Evolutionary conservation across 2,888 invertebrate species (phyloP), one percentile per base, ranked within the genome.

Genomic region (Odontocerum albicorne): DNA sequence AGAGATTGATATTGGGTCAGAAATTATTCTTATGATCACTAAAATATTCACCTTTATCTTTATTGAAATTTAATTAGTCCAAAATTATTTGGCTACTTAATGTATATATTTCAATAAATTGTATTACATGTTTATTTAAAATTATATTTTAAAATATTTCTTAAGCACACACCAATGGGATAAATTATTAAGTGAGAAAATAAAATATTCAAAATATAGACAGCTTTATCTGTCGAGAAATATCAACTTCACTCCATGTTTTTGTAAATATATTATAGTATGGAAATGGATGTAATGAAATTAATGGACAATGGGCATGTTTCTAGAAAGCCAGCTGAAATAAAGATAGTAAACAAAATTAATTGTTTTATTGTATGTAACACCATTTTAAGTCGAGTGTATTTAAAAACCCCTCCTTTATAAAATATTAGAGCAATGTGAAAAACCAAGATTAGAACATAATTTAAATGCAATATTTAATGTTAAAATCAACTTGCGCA

Each of bases 251-350:
- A 27, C 42, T n/a, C 16, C 21, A 39, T 49, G 31, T 49, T 16
- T 27, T 17, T 49, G 49, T 49, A 49, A 49, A 49, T 49, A 49
- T 33, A 17, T 22, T 39, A 39, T 22, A 27, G 19, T 22, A 39
- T 27, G 8, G 10, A 4, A 49, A 16, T 12, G 19, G 16, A 39
- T 27, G n/a, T 39, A 22, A 49, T 20, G 12, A 21, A 42, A 21
- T 35, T 6, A 32, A 17, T 27, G 38, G 39, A 49, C 27, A 16
- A 39, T 35, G 20, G 49, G 46, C 55, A 45, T 45, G 49, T 50
- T 50, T 50, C 55, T 55, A 55, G 45, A 45, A 45, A 20, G 31
- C 45, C 44, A 31, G 38, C 44, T 44, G 50, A 54, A 33, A 33
- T 39, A 49, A 27, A n/a, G n/a, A n/a, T n/a, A n/a, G n/a, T n/a